Percentiles rank a stretch among this genome's conserved stretches.
These are phyloP conservation scores for Heteromormyrus szaboi DNA, from an alignment of 2,797 vertebrate species.

Conservation along the genomic window DNA sequence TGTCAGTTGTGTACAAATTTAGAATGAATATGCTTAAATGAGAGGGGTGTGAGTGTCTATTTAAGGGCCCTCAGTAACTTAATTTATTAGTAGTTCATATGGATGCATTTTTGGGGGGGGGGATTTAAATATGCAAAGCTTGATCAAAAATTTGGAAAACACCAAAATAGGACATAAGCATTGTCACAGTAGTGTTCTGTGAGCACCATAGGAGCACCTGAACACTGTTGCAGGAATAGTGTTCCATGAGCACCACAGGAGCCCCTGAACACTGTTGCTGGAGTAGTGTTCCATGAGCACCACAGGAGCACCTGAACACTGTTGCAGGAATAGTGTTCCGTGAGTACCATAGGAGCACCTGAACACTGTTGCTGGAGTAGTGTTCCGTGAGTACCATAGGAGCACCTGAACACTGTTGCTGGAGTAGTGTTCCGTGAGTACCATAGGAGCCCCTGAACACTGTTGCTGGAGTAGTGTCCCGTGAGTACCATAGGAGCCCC, in stretches of 20 bases:
- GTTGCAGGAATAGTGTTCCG: background rate
- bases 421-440: background rate
- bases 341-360: background rate
- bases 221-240: background rate
- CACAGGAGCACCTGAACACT: background rate
- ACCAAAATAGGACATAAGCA: background rate
- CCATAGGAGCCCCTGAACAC: background rate
- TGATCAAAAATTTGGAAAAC: background rate
- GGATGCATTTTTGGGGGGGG: background rate
- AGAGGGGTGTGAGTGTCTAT: background rate
- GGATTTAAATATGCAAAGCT: background rate
- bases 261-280: no score
- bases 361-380: background rate
- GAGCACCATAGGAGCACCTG: background rate
- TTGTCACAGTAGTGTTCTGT: background rate
- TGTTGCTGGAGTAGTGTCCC: background rate
- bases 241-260: background rate
- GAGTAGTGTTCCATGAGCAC: no score
- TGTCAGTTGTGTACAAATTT: background rate
- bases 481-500: background rate
- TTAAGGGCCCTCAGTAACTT: background rate
- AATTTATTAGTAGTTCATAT: background rate
- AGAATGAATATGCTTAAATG: background rate
- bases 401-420: background rate
- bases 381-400: background rate